Conservation (phyloP, 2,888 invertebrate genomes). For the Galerucella nymphaeae region DNA sequence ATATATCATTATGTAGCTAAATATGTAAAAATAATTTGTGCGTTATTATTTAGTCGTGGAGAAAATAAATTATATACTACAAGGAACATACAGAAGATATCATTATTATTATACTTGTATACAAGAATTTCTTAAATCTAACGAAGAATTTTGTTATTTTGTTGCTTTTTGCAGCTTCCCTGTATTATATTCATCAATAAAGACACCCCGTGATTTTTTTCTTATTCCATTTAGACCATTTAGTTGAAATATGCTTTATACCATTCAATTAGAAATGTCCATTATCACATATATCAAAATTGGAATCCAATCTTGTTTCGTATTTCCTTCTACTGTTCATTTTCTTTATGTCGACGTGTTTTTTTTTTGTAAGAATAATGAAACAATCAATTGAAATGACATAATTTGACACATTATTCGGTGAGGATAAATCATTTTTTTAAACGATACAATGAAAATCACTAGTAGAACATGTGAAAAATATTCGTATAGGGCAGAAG, state of each 20-base stretch:
- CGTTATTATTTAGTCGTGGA: too few species aligned
- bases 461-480: too few species aligned
- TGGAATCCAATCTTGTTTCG: not conserved
- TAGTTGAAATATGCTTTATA: not conserved
- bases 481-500: too few species aligned
- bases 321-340: not conserved
- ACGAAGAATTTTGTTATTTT: not conserved
- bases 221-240: not conserved
- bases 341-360: not conserved
- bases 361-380: too few species aligned
- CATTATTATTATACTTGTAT: too few species aligned
- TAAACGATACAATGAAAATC: too few species aligned
- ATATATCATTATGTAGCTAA: too few species aligned
- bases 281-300: not conserved
- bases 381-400: not conserved
- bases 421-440: too few species aligned
- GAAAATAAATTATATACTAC: too few species aligned
- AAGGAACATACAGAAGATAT: too few species aligned
- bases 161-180: not conserved
- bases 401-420: not conserved
- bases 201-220: not conserved
- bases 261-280: not conserved
- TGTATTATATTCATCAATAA: not conserved
- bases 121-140: too few species aligned
- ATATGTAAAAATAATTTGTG: too few species aligned